Evolutionary conservation across 2,113 vertebrate genomes (phyloP).

Genomic region (Hyperoodon ampullatus): DNA sequence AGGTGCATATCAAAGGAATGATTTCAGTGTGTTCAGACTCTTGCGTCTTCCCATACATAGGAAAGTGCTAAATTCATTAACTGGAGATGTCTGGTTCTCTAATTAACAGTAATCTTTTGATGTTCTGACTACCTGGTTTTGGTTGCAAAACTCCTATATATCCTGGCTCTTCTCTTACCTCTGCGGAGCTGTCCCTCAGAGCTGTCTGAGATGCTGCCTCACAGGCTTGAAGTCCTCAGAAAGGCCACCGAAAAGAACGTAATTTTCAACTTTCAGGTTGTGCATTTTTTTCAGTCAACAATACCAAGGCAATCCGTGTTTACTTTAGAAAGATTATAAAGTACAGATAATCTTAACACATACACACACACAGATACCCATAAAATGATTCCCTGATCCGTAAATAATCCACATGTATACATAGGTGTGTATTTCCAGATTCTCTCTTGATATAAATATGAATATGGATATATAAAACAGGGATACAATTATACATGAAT

Average conservation of each 20-base stretch:
- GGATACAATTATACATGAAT: neutral
- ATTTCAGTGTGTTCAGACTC: neutral
- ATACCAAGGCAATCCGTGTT: neutral
- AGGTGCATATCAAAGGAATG: neutral
- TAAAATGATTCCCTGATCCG: neutral
- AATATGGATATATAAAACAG: neutral
- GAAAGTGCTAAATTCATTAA: neutral
- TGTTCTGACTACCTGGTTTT: neutral
- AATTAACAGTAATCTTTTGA: neutral
- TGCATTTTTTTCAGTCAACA: neutral
- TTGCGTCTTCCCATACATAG: neutral
- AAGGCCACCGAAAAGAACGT: neutral
- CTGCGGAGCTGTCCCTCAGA: neutral
- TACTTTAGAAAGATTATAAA: conserved; percentile 13
- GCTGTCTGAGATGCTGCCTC: neutral
- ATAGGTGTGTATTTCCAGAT: neutral
- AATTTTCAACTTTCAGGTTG: neutral
- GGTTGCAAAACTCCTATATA: neutral
- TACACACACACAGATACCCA: neutral
- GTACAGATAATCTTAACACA: neutral
- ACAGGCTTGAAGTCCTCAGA: neutral
- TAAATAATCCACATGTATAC: neutral
- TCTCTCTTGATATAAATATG: neutral
- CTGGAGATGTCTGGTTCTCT: neutral
- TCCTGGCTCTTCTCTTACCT: neutral